phyloP scores from a whole-genome alignment of 2,113 vertebrate species.

The Protomyctophum bolini region DNA sequence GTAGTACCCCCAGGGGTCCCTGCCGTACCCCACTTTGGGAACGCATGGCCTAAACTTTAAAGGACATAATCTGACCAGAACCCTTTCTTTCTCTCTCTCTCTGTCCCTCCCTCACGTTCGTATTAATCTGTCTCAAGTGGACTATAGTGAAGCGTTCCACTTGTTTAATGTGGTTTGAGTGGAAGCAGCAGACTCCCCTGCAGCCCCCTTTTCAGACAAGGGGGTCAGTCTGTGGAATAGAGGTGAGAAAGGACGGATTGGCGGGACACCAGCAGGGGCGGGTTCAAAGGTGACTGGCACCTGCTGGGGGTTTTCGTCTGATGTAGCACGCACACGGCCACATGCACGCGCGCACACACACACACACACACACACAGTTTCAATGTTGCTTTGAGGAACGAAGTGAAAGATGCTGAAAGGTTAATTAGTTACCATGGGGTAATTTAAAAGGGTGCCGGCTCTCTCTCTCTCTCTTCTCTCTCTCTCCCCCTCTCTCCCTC shows the following conservation, averaged over 20 bases:
- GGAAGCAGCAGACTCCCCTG: neutral
- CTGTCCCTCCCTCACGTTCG: neutral
- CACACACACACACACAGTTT: neutral
- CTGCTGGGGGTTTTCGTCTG: neutral
- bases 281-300: constrained; percentile 46
- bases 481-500: neutral
- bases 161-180: neutral
- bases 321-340: neutral
- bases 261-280: neutral
- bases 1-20: too few species aligned
- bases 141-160: neutral
- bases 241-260: neutral
- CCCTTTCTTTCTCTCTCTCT: neutral
- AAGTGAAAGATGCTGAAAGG: constrained; percentile 59
- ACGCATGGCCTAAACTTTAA: too few species aligned
- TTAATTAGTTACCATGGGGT: constrained; percentile 67
- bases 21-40: too few species aligned
- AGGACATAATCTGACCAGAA: too few species aligned
- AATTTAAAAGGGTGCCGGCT: constrained; percentile 47
- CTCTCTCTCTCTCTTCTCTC: constrained; percentile 19
- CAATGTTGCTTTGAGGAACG: constrained; percentile 21
- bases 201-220: too few species aligned
- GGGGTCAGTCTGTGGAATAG: neutral
- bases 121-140: too few species aligned
- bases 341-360: neutral